phyloP scores from a whole-genome alignment of 2,113 vertebrate genomes.

The Cinclus mexicanus region DNA sequence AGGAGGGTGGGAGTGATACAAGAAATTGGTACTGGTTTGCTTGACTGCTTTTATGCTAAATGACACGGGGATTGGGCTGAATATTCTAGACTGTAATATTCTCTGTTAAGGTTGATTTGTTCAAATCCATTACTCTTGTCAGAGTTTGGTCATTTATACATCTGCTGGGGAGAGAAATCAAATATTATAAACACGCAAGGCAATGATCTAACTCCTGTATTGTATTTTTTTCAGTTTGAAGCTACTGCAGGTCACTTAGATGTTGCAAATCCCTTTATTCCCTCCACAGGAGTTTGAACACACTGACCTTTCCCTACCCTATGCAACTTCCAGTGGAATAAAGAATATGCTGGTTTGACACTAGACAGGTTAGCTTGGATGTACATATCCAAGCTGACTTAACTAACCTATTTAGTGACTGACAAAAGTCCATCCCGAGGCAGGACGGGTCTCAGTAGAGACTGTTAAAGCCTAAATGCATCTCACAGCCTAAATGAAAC shows the following conservation, averaged over 20 bases:
- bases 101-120: slow-evolving; percentile 4
- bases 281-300: not conserved
- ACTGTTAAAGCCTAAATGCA: not conserved
- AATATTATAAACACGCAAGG: not conserved
- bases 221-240: not conserved
- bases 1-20: not conserved
- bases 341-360: not conserved
- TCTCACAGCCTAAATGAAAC: not conserved
- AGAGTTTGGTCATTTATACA: slow-evolving; percentile 11
- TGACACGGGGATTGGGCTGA: not conserved
- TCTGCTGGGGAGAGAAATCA: not conserved
- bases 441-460: not conserved
- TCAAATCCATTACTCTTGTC: not conserved
- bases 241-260: not conserved
- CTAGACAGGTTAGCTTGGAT: not conserved
- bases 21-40: not conserved
- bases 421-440: not conserved
- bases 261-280: not conserved
- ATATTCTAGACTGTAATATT: not conserved
- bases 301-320: not conserved
- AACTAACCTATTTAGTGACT: not conserved
- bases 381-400: not conserved
- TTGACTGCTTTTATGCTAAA: slow-evolving; percentile 36
- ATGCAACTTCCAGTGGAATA: not conserved
- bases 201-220: not conserved